Evolutionary conservation across 2,888 invertebrate genomes (phyloP).

Genomic region (Eurytoma adleriae): DNA sequence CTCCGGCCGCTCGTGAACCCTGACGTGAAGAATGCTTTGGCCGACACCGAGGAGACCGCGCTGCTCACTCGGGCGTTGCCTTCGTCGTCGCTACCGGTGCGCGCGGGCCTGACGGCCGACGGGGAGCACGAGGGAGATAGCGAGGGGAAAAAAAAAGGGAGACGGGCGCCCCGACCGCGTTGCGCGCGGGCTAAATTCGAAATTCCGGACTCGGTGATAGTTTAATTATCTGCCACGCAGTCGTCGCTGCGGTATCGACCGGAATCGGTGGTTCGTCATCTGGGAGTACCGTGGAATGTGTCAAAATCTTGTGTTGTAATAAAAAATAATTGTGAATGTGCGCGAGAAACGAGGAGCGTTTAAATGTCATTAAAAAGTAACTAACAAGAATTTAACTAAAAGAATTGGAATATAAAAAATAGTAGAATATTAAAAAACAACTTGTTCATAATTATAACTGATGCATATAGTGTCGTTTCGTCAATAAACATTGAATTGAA

Average conservation of each 20-base stretch:
- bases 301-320: too few species aligned
- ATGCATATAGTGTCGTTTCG: too few species aligned
- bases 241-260: background rate
- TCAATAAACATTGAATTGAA: too few species aligned
- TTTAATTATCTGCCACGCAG: constrained; percentile 40
- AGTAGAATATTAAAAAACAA: too few species aligned
- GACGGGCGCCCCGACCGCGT: background rate
- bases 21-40: constrained; percentile 73
- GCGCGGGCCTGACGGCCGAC: constrained; percentile 35
- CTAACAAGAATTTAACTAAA: too few species aligned
- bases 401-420: too few species aligned
- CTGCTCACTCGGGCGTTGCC: constrained; percentile 54
- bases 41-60: constrained; percentile 60
- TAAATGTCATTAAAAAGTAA: too few species aligned
- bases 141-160: background rate
- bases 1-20: constrained; percentile 62
- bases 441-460: too few species aligned
- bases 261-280: too few species aligned
- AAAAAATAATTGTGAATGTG: too few species aligned
- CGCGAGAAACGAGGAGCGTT: too few species aligned
- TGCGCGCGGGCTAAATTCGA: constrained; percentile 35
- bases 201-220: constrained; percentile 47
- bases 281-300: too few species aligned
- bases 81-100: constrained; percentile 58
- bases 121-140: background rate